Base-by-base conservation (phyloP, 2,113 vertebrate genomes). In the Myotis brandtii region DNA sequence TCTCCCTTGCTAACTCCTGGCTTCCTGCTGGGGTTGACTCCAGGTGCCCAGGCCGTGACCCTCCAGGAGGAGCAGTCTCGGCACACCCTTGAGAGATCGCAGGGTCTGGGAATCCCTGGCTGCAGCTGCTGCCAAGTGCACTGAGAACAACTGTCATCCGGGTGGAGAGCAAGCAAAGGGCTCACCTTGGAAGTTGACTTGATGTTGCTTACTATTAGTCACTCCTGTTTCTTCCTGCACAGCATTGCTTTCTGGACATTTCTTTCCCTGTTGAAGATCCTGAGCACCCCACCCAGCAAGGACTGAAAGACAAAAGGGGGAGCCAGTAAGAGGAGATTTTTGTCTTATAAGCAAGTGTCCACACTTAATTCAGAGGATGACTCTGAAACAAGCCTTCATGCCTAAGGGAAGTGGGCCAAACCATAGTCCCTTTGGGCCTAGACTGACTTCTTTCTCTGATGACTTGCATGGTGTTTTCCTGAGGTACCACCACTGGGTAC, bases 401-500 rank as follows among this genome's bases (percentile, higher is more conserved):
- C 9, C 18, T 67, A 43, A 59, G 25, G 13, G 11, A 56, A 94
- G 52, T 56, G 16, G 25, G 30, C 85, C 46, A 87, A 95, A 70
- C 25, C 18, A 32, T 89, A 76, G 59, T 80, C 34, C 43, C 21
- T 76, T 94, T 56, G 77, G 83, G 34, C 14, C 50, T 13, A 37
- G n/a, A 30, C 5, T 30, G 17, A 92, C 76, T 96, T 87, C 46
- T 69, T 84, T 80, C 81, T 96, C 64, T 90, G 72, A 88, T 82
- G 66, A 82, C 75, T 82, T 83, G 43, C 43, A 17, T 67, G 30
- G 7, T 75, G 67, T 1, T 59, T 92, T 95, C 6, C 72, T 11
- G 11, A 75, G 27, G 25, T 40, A 27, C n/a, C 50, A 17, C 14
- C 93, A 0, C 14, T 72, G 16, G 13, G 48, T 32, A 73, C 2